Percentiles rank a stretch among this genome's conserved stretches.
Conservation (phyloP, 2,797 vertebrate species). For the Gorsachius magnificus region DNA sequence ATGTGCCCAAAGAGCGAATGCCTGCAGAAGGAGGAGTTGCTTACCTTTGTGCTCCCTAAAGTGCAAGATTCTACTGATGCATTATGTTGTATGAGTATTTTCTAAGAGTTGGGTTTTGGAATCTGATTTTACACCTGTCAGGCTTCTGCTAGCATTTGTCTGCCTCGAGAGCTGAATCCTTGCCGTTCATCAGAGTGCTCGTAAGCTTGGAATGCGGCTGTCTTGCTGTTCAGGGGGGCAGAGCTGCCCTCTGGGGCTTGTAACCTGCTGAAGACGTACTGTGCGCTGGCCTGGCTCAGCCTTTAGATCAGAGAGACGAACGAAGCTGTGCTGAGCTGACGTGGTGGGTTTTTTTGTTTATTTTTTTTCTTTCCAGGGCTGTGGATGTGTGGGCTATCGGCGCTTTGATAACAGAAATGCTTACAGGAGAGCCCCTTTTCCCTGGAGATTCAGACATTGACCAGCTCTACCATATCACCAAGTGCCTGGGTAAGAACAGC, state of each 20-base stretch:
- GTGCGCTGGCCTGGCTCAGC: neutral
- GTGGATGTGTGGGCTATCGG: constrained; percentile 92
- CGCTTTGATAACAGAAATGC: constrained; percentile 87
- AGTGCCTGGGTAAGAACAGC: constrained; percentile 83
- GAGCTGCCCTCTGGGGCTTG: neutral
- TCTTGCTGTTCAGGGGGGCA: neutral
- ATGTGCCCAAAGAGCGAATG: neutral
- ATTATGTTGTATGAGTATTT: neutral
- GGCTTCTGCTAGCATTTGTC: neutral
- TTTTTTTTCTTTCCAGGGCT: constrained; percentile 73
- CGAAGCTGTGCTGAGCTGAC: neutral
- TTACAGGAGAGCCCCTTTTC: constrained; percentile 87
- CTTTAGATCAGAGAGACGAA: neutral
- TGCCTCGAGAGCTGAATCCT: neutral
- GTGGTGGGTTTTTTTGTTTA: neutral
- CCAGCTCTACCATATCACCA: constrained; percentile 88
- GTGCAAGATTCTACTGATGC: neutral
- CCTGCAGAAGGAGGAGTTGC: neutral
- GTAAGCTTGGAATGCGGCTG: neutral
- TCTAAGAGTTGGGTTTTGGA: neutral
- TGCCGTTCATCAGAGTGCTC: neutral
- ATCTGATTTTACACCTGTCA: neutral
- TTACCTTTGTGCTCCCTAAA: neutral
- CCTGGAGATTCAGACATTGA: constrained; percentile 93
- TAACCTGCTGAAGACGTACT: neutral